Evolutionary conservation across 2,797 vertebrate genomes (phyloP).

Genomic region (Saguinus oedipus): DNA sequence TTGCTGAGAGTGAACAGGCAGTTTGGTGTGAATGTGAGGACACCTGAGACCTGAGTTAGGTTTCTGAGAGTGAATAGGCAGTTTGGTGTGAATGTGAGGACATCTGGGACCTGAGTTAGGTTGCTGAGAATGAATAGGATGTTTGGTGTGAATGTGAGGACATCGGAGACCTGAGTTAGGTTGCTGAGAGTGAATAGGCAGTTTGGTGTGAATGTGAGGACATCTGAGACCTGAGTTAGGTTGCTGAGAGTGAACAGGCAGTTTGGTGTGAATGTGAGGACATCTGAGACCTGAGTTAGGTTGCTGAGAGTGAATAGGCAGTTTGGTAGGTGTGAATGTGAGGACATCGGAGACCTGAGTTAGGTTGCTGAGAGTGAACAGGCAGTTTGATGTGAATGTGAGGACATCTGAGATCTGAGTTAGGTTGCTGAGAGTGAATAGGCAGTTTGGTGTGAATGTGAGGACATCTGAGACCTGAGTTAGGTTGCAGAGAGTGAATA

Average conservation of each 20-base stretch:
- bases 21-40: not conserved
- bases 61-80: not conserved
- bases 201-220: not conserved
- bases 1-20: not conserved
- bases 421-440: not conserved
- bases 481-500: not conserved
- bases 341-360: not conserved
- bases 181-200: not conserved
- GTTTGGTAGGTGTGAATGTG: not conserved
- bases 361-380: not conserved
- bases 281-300: not conserved
- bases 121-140: not conserved
- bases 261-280: not conserved
- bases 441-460: not conserved
- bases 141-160: not conserved
- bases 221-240: not conserved
- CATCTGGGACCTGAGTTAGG: not conserved
- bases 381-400: not conserved
- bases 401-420: not conserved
- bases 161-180: not conserved
- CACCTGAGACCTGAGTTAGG: not conserved
- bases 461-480: not conserved
- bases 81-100: not conserved
- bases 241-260: not conserved
- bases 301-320: not conserved